phyloP scores from a whole-genome alignment of 2,113 vertebrate genomes.

The Seriola dumerili region DNA sequence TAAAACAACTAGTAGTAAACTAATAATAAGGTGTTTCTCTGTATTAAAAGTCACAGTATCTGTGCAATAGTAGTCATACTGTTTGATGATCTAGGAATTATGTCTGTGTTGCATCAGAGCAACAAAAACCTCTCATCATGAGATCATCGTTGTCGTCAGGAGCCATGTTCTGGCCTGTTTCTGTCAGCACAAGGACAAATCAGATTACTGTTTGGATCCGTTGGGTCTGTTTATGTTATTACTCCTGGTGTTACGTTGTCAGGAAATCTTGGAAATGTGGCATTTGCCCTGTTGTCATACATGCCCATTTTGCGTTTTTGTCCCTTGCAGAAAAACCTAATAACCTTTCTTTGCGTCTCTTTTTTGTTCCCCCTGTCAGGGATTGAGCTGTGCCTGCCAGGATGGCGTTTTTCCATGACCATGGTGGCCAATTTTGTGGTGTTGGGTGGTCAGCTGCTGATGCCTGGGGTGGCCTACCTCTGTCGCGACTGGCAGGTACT shows the following conservation, averaged over 20 bases:
- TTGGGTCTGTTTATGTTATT: background rate
- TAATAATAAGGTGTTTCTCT: background rate
- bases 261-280: background rate
- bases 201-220: background rate
- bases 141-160: background rate
- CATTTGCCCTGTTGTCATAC: background rate
- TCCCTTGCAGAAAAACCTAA: background rate
- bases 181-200: background rate
- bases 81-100: background rate
- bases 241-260: background rate
- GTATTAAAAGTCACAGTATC: background rate
- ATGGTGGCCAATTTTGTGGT: slow-evolving; percentile 96
- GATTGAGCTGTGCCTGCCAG: slow-evolving; percentile 94
- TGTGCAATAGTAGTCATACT: background rate
- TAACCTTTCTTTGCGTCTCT: background rate
- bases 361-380: slow-evolving; percentile 80
- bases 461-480: slow-evolving; percentile 93
- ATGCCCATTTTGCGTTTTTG: background rate
- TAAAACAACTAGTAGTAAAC: background rate
- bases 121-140: background rate
- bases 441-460: slow-evolving; percentile 93
- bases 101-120: slow-evolving; percentile 2
- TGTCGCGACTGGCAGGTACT: slow-evolving; percentile 96
- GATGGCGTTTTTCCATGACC: slow-evolving; percentile 94
- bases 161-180: slow-evolving; percentile 23